A percentile compares a stretch with the other conserved stretches of the same genome.
Evolutionary conservation across 2,888 invertebrate species (phyloP).

Genomic region (Biston stratarius): DNA sequence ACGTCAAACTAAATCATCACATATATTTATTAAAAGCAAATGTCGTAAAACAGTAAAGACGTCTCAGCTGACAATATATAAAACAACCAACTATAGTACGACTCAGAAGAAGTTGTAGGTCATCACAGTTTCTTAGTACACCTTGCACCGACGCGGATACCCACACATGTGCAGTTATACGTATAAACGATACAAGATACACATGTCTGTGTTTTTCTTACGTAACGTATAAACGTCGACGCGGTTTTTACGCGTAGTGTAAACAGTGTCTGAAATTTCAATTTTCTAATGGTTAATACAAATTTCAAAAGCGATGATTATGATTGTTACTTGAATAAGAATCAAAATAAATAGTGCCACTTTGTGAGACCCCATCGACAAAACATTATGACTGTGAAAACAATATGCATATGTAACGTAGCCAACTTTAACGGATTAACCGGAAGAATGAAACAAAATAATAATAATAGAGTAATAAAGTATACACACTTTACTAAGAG

Average conservation of each 20-base stretch:
- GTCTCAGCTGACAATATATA: constrained; percentile 28
- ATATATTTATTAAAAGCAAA: constrained; percentile 14
- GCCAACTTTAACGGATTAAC: neutral
- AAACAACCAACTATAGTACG: constrained; percentile 37
- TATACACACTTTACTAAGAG: neutral
- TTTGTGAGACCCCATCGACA: neutral
- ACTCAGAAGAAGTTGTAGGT: constrained; percentile 43
- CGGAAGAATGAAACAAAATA: neutral
- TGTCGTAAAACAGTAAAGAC: constrained; percentile 23
- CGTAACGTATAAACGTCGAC: constrained; percentile 57
- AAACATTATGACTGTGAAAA: no score
- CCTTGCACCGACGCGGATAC: constrained; percentile 41
- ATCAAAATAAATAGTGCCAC: neutral
- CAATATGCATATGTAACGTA: neutral
- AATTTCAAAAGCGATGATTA: neutral
- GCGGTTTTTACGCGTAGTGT: constrained; percentile 33
- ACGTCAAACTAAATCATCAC: neutral
- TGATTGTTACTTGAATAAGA: no score
- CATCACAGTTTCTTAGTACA: constrained; percentile 42
- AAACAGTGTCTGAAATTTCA: constrained; percentile 19
- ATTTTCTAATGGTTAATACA: neutral
- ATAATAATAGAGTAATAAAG: neutral
- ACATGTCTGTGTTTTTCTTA: constrained; percentile 74
- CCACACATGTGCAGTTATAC: constrained; percentile 59
- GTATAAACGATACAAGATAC: constrained; percentile 61